Base-by-base conservation (phyloP, 1,140 invertebrate genomes). In the Tetramorium parvispinum region DNA sequence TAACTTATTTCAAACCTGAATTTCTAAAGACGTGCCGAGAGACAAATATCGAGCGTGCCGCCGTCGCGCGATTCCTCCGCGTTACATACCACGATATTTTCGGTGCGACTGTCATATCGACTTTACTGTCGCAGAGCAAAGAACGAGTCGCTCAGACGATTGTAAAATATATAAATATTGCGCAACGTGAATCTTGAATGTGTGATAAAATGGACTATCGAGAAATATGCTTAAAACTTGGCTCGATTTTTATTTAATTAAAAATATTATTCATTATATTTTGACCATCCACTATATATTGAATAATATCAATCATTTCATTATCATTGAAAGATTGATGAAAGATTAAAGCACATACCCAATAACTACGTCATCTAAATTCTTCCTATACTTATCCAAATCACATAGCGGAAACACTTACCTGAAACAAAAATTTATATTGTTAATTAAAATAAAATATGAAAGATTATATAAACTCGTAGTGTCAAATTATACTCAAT, bases 41-140 rank as follows among this genome's bases (percentile, higher is more conserved):
- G 43, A 65, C 76, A 66, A 66, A 65, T 78, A 63, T 46, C 43
- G n/a, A 46, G 18, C 43, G 37, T 24, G 53, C 37, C 37, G 32
- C 37, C 16, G 53, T 40, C 21, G 21, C 32, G n/a, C 53, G 55
- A 46, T 43, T 46, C 40, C 75, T 57, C 10, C 16, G 24, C 8
- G 37, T 32, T 78, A 43, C 55, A 16, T 77, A 71, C 10, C 51
- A 16, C 16, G 66, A 85, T 79, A 85, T 85, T 85, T 85, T 79
- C 59, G 63, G 40, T 65, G 5, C 37, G 40, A 49, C 24, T 75
- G 55, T 78, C 75, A 78, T 78, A 78, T 78, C 59, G 43, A 78
- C 77, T 68, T 79, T 79, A 51, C 32, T 66, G 43, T 24, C 32
- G 43, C 10, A 51, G 21, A 51, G n/a, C 66, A 79, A 79, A 79